Percentiles rank a stretch among this genome's conserved stretches.
phyloP scores from a whole-genome alignment of 2,888 invertebrate genomes.

The Cephus pygmeus region DNA sequence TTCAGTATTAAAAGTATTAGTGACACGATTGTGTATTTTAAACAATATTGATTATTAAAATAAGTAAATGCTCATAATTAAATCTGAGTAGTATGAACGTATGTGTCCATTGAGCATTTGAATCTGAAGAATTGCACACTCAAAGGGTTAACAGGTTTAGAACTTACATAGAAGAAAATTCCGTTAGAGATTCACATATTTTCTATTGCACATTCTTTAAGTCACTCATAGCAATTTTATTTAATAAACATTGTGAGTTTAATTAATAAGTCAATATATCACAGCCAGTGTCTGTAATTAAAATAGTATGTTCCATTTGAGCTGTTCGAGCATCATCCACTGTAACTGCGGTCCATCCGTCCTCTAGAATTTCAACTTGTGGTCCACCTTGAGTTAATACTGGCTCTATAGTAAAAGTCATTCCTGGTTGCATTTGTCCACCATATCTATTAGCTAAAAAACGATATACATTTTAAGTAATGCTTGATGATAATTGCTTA shows the following conservation, averaged over 20 bases:
- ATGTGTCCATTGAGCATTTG: too few species aligned
- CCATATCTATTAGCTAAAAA: conserved; percentile 73
- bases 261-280: conserved; percentile 79
- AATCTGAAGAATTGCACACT: too few species aligned
- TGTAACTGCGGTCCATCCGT: conserved; percentile 94
- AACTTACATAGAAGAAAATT: too few species aligned
- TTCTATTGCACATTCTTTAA: too few species aligned
- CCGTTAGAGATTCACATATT: too few species aligned
- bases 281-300: conserved; percentile 81
- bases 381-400: conserved; percentile 81
- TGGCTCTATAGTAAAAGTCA: conserved; percentile 97
- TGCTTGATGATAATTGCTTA: background rate
- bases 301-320: conserved; percentile 92
- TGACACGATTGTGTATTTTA: background rate
- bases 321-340: conserved; percentile 84
- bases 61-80: background rate
- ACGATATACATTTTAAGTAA: background rate
- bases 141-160: too few species aligned
- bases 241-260: background rate
- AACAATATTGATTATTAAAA: background rate
- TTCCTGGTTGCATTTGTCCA: conserved; percentile 84
- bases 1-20: too few species aligned
- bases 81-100: too few species aligned
- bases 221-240: background rate
- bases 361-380: conserved; percentile 78